These are phyloP conservation scores for Erithacus rubecula DNA, from an alignment of 2,797 vertebrate genomes.

Conservation along the genomic window DNA sequence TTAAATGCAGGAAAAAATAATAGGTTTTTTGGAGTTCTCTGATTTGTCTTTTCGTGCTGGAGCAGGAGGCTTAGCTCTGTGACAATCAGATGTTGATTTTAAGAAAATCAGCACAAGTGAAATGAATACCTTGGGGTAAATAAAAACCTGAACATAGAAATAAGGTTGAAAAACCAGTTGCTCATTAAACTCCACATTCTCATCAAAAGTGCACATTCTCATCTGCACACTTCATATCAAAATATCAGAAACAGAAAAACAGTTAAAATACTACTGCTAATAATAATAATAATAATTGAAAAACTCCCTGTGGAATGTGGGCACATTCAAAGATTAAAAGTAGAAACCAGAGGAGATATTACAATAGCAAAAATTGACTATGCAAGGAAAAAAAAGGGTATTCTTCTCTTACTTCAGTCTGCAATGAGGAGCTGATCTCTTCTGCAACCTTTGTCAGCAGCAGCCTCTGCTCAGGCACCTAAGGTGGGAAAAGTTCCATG, in stretches of 20 bases:
- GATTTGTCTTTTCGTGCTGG: not conserved
- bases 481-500: constrained; percentile 10
- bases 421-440: not conserved
- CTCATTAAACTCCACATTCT: not conserved
- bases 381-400: not conserved
- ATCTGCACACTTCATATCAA: not conserved
- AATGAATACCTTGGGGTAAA: not conserved
- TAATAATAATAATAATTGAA: not conserved
- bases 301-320: not conserved
- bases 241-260: not conserved
- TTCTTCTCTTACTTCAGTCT: not conserved
- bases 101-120: not conserved
- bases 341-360: not conserved
- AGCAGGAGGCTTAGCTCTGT: not conserved
- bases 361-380: not conserved
- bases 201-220: not conserved
- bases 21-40: not conserved
- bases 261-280: not conserved
- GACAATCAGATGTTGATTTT: not conserved
- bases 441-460: constrained; percentile 60
- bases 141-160: not conserved
- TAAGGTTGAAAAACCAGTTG: not conserved
- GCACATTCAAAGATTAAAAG: not conserved
- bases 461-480: constrained; percentile 70
- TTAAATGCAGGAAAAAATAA: not conserved